Base-by-base conservation (phyloP, 2,888 invertebrate genomes). In the Hydriomena furcata region DNA sequence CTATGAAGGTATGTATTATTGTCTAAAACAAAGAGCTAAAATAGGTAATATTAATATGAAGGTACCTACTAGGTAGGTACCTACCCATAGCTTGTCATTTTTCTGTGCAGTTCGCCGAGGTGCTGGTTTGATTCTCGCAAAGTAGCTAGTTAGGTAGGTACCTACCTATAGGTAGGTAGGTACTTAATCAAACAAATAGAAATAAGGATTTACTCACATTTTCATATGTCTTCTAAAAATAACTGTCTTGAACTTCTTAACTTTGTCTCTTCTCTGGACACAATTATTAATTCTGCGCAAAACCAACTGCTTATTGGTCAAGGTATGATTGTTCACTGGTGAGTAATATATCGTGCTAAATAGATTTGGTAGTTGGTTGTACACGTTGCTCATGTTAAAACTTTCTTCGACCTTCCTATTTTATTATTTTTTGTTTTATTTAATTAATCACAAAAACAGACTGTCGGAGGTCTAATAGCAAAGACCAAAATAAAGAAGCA, bases 361-460 rank as follows among this genome's bases (percentile, higher is more conserved):
- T 56, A 67, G 52, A 69, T 71, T 77, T 59, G 71, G 60, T 70
- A 71, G 57, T 72, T 73, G 69, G 52, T 56, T 66, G 60, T 73
- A 73, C 60, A 65, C 79, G 79, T 69, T 73, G 84, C 74, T 83
- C 87, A 87, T 87, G 79, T 72, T 86, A 83, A 63, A 55, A 45
- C 58, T 55, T 55, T 50, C 43, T 61, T 44, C 12, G 17, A 42
- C 30, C 30, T 52, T 58, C 41, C 62, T 47, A 51, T 52, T 45
- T 42, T 8, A 50, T 42, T 43, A 27, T 30, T 46, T 37, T 45
- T 43, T 37, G 40, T 46, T 30, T 7, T 54, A 49, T 47, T 41
- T 31, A 20, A 8, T 20, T 21, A 55, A 46, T 17, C 43, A 48
- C 47, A 57, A 30, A 62, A 63, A 51, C 34, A 36, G 37, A 37